These are phyloP conservation scores for Sitta europaea DNA, from an alignment of 2,113 vertebrate species.

Conservation along the genomic window DNA sequence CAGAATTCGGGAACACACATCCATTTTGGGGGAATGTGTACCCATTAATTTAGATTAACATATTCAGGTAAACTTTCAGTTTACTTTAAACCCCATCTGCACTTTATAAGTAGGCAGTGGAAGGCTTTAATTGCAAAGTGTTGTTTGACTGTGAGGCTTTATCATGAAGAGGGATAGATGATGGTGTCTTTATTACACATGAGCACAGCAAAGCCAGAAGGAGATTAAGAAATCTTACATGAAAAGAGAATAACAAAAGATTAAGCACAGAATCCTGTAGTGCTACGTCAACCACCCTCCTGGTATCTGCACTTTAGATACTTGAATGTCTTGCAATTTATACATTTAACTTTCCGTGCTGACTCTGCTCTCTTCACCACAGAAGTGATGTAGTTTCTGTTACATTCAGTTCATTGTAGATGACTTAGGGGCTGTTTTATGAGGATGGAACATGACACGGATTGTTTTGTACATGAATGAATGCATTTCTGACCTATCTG, in stretches of 20 bases:
- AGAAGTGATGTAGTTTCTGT: neutral
- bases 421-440: neutral
- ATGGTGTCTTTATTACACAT: neutral
- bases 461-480: neutral
- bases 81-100: neutral
- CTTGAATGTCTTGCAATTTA: neutral
- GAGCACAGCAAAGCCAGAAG: neutral
- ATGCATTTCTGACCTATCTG: neutral
- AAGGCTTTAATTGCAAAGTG: neutral
- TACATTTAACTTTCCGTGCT: neutral
- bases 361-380: neutral
- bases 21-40: neutral
- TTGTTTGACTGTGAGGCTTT: neutral
- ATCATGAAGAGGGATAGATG: neutral
- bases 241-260: neutral
- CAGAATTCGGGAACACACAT: neutral
- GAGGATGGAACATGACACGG: neutral
- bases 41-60: neutral
- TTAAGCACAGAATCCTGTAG: neutral
- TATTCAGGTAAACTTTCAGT: neutral
- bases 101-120: neutral
- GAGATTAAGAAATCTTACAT: neutral
- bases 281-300: neutral
- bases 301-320: slow-evolving; percentile 7
- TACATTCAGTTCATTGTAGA: neutral